Evolutionary conservation across 2,797 vertebrate species (phyloP).

Genomic region (Jordanella pulchra): DNA sequence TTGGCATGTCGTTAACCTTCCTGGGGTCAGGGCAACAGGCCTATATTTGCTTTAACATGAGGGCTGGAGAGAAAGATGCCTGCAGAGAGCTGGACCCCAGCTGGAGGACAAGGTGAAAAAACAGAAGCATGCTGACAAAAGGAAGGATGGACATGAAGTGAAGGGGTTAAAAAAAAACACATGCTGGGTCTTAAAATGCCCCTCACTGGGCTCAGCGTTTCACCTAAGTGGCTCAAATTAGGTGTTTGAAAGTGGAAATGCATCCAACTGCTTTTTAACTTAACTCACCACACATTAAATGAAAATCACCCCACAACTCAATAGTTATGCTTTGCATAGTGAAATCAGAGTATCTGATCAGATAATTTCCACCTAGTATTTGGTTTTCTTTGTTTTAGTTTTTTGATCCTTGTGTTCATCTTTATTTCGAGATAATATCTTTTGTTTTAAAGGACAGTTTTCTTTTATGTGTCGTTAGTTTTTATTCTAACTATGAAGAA

Average conservation of each 20-base stretch:
- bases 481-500: neutral
- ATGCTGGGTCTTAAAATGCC: conserved; percentile 70
- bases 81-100: conserved; percentile 74
- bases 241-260: conserved; percentile 34
- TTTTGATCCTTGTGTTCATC: neutral
- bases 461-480: neutral
- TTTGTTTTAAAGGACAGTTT: neutral
- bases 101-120: conserved; percentile 76
- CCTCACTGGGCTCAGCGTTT: conserved; percentile 68
- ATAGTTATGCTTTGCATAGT: neutral
- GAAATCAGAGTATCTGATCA: neutral
- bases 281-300: neutral
- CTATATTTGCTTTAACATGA: conserved; percentile 73
- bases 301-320: neutral
- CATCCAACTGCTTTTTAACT: neutral
- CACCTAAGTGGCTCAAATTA: conserved; percentile 50
- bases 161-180: conserved; percentile 70
- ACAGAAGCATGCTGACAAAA: conserved; percentile 71
- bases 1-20: conserved; percentile 85
- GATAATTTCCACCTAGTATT: neutral
- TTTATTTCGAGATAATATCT: neutral
- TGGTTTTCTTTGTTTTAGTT: neutral
- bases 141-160: conserved; percentile 60
- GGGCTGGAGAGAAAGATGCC: conserved; percentile 78
- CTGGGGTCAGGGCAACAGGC: conserved; percentile 67